A percentile compares a stretch with the other conserved stretches of the same genome.
Conservation (phyloP, 2,113 vertebrate genomes). For the Crotalus tigris region DNA sequence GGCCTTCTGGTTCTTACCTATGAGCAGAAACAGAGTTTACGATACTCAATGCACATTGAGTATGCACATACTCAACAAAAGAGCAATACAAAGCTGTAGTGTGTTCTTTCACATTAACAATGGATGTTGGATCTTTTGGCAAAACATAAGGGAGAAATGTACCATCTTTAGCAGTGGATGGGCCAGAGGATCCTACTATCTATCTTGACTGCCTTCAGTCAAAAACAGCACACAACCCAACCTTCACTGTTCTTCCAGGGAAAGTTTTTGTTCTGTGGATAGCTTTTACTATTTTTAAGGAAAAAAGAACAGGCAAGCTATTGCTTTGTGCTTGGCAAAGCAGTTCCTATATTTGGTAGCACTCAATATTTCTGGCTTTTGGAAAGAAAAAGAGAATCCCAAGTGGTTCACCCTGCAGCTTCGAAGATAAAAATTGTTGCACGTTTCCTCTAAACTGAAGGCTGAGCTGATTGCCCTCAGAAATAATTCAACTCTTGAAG, state of each 20-base stretch:
- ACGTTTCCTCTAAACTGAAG: neutral
- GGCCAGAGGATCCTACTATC: neutral
- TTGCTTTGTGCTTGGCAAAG: neutral
- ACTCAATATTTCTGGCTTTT: neutral
- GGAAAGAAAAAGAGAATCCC: neutral
- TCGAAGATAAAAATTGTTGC: neutral
- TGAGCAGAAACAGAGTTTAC: conserved; percentile 48
- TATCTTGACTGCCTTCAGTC: neutral
- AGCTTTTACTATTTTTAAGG: neutral
- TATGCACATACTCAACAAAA: neutral
- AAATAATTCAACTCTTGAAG: neutral
- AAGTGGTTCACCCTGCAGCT: neutral
- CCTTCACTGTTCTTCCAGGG: neutral
- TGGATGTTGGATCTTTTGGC: neutral
- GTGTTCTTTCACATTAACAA: neutral
- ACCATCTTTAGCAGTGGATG: neutral
- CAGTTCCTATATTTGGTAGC: neutral
- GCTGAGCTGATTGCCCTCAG: neutral
- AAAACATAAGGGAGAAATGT: neutral
- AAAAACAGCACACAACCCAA: neutral
- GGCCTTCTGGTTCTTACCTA: conserved; percentile 77
- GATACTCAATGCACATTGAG: neutral
- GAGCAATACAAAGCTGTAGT: neutral
- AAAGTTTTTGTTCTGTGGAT: neutral
- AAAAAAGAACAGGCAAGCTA: neutral